phyloP scores from a whole-genome alignment of 2,797 vertebrate genomes.

The Silurus lanzhouensis region DNA sequence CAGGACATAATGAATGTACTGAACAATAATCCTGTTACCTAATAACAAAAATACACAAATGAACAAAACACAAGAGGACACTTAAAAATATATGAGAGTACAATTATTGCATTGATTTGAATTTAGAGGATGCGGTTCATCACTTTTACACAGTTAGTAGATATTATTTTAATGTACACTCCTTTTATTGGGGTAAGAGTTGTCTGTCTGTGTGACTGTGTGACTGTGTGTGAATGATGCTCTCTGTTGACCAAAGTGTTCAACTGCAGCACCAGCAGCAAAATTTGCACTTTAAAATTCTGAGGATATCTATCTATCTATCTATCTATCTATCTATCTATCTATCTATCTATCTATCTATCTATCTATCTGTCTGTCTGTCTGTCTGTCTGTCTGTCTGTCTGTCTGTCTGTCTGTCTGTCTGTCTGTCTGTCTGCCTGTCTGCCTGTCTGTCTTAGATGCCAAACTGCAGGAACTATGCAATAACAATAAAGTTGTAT shows the following conservation, averaged over 20 bases:
- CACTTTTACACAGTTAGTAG: not conserved
- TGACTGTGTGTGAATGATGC: conserved; percentile 19
- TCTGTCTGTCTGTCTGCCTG: no score
- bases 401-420: no score
- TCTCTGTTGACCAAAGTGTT: conserved; percentile 57
- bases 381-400: no score
- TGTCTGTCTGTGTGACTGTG: not conserved
- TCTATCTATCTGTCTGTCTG: no score
- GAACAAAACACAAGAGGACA: not conserved
- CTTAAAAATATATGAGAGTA: not conserved
- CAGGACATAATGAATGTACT: not conserved
- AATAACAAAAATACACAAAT: not conserved
- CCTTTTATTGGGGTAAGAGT: not conserved
- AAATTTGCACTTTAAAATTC: no score
- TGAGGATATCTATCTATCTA: no score
- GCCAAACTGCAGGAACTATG: no score
- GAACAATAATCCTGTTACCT: not conserved
- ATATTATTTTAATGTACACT: not conserved
- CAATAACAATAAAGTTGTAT: no score
- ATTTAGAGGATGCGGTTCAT: conserved; percentile 43
- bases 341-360: no score
- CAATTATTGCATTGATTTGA: not conserved
- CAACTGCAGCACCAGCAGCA: conserved; percentile 49
- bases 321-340: no score
- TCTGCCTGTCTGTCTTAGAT: no score